phyloP scores from a whole-genome alignment of 2,797 vertebrate species.

The Peromyscus eremicus region DNA sequence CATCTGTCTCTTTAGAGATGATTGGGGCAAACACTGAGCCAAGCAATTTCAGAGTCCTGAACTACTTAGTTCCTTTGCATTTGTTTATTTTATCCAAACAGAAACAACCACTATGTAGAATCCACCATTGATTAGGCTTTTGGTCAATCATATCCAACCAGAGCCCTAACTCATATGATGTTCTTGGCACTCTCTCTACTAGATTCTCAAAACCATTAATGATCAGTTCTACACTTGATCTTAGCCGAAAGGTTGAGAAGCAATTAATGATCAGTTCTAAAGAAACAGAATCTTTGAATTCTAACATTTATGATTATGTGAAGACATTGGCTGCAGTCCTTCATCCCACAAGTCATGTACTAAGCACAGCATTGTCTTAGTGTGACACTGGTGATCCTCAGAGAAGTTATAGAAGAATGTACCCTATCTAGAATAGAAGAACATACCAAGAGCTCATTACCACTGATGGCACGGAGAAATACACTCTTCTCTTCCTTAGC shows the following conservation, averaged over 20 bases:
- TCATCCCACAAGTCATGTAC: background rate
- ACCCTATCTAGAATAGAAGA: background rate
- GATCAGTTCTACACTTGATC: background rate
- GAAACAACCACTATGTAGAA: background rate
- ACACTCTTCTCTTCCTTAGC: background rate
- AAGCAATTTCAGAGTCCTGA: background rate
- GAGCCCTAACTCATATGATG: background rate
- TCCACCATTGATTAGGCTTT: background rate
- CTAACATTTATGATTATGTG: background rate
- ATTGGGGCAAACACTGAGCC: background rate
- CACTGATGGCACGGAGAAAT: background rate
- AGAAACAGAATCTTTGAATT: background rate
- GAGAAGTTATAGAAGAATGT: background rate
- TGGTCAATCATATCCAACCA: background rate
- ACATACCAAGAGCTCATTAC: background rate
- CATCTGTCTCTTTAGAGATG: background rate
- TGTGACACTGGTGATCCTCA: background rate
- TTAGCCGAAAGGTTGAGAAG: no score
- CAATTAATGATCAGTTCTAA: background rate
- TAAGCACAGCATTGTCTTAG: background rate
- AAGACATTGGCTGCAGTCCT: background rate
- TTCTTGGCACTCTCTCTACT: slow-evolving; percentile 18
- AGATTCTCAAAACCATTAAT: slow-evolving; percentile 35
- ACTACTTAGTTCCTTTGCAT: background rate
- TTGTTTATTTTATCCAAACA: slow-evolving; percentile 54